phyloP scores from a whole-genome alignment of 64 coral and sea anemone genomes.

The Pachyseris speciosa region DNA sequence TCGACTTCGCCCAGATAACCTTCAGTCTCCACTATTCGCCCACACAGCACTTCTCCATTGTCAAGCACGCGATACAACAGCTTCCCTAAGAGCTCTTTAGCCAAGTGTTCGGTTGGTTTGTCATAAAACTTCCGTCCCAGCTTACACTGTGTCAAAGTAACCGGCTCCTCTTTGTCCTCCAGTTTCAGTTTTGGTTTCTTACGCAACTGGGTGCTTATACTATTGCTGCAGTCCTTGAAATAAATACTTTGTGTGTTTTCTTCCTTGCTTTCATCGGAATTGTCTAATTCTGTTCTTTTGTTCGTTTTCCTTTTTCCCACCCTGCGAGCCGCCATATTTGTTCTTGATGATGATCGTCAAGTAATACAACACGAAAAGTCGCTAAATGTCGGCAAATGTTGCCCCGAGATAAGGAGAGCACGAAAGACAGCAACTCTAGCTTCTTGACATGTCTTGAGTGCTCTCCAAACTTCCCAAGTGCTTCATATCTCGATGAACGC shows the following conservation, averaged over 20 bases:
- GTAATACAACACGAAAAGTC: not conserved
- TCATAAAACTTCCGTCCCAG: conserved; percentile 81
- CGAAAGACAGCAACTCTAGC: no score
- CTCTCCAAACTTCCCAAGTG: no score
- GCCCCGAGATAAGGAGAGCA: no score
- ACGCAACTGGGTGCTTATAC: not conserved
- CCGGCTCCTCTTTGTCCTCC: not conserved
- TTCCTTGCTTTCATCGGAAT: not conserved
- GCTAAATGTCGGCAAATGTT: no score
- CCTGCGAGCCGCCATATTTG: not conserved
- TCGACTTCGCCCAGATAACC: conserved; percentile 89
- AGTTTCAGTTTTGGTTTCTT: not conserved
- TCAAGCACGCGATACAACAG: conserved; percentile 76
- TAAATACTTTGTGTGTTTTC: not conserved
- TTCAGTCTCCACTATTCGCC: conserved; percentile 93
- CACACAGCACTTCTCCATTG: conserved; percentile 69
- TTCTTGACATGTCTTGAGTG: no score
- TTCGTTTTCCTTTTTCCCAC: not conserved
- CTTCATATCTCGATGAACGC: no score
- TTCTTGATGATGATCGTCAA: not conserved
- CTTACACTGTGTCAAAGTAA: not conserved
- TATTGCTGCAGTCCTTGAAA: not conserved
- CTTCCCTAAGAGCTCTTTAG: conserved; percentile 87
- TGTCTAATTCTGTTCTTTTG: not conserved
- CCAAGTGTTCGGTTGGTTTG: conserved; percentile 64